phyloP scores from a whole-genome alignment of 2,797 vertebrate genomes.

The Nasua narica region DNA sequence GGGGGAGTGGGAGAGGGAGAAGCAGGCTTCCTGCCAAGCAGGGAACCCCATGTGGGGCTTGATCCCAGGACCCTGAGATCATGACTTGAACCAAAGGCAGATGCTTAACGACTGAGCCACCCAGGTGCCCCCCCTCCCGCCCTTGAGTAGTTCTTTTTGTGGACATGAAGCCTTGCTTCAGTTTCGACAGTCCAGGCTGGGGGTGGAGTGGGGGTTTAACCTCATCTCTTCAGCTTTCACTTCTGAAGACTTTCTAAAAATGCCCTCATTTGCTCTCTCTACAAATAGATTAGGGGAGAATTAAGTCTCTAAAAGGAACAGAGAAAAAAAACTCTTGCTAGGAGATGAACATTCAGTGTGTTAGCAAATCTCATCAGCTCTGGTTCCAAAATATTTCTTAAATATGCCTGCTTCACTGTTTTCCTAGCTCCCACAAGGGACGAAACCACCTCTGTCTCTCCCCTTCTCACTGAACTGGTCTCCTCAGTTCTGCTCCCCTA shows the following conservation, averaged over 20 bases:
- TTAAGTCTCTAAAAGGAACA: constrained; percentile 50
- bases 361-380: neutral
- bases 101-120: neutral
- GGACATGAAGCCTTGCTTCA: neutral
- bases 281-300: constrained; percentile 62
- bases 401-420: neutral
- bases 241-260: constrained; percentile 68
- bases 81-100: neutral
- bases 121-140: too few species aligned
- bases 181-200: neutral
- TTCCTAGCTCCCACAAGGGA: neutral
- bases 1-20: too few species aligned
- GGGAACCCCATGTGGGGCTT: too few species aligned
- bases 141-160: neutral
- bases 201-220: neutral
- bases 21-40: too few species aligned
- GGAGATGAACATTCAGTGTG: constrained; percentile 8
- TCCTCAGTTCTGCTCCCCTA: neutral
- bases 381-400: neutral
- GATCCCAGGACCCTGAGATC: too few species aligned
- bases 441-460: neutral
- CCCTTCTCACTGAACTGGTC: neutral
- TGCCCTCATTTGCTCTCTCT: neutral
- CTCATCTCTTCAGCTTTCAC: constrained; percentile 44
- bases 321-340: neutral